A percentile compares a stretch with the other conserved stretches of the same genome.
phyloP scores from a whole-genome alignment of 2,797 vertebrate species.

The Poeciliopsis paucimaculata region DNA sequence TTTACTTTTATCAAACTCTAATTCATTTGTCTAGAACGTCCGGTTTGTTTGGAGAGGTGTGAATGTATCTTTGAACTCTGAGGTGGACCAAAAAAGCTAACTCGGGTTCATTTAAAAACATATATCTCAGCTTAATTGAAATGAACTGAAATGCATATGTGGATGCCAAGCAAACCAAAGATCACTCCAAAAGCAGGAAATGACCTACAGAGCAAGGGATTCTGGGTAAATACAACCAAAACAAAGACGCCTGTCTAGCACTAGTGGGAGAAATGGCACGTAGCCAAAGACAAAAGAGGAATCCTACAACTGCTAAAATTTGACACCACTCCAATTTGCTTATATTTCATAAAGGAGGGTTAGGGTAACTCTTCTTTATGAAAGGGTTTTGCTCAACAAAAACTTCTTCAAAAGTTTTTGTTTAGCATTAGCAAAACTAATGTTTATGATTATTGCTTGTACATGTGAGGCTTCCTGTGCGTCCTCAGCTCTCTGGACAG shows the following conservation, averaged over 20 bases:
- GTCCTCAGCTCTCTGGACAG: slow-evolving; percentile 40
- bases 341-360: neutral
- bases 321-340: neutral
- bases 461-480: neutral
- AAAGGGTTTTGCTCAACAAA: too few relatives aligned
- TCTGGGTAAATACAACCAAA: neutral
- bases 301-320: neutral
- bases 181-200: neutral
- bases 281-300: neutral
- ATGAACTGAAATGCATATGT: neutral
- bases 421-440: neutral
- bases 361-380: too few relatives aligned
- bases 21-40: neutral
- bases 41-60: neutral
- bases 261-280: neutral
- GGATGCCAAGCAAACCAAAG: neutral
- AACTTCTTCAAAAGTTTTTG: too few relatives aligned
- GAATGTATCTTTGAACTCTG: neutral
- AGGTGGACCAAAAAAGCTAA: neutral
- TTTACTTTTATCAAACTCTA: neutral
- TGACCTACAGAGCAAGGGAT: neutral
- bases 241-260: neutral
- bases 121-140: neutral
- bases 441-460: neutral
- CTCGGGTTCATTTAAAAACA: neutral